Evolutionary conservation across 2,797 vertebrate genomes (phyloP), one percentile per base, ranked within the genome.

Genomic region (Bovichtus diacanthus): DNA sequence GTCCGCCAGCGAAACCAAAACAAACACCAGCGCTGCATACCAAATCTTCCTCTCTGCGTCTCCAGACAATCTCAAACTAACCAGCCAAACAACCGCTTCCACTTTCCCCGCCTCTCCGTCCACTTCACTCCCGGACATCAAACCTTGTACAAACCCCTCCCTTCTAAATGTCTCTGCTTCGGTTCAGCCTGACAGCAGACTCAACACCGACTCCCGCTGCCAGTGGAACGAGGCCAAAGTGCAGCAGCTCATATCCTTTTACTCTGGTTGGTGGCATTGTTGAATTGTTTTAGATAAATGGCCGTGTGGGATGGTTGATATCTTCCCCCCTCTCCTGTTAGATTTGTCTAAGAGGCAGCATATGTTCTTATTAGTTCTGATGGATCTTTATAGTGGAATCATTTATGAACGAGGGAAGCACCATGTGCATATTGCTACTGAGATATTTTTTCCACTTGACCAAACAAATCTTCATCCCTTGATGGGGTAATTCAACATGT

Each of bases 181-280:
- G 0, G 66, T 70, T 46, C 78, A 71, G 46, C 19, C 62, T 0
- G 83, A 90, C 56, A 19, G 27, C 74, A 54, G 80, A 21, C 27
- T 7, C 55, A 27, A 27, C 16, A 0, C 21, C 0, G 84, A 90
- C 23, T 18, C 78, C 6, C 85, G 86, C 75, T 86, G 86, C 79
- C 82, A 84, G 51, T 93, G 91, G 91, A 89, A 46, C 1, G 91
- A 93, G 10, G 71, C 67, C 62, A 92, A 91, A 81, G 85, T 91
- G 10, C 89, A 88, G 65, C 87, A 88, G 77, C 90, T 93, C 70
- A 91, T 93, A 11, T 72, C 80, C 0, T 93, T 91, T 80, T 92
- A 91, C 81, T 80, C 89, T 0, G 74, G 91, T 93, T 44, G 39
- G 88, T 81, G 56, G 51, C 13, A 3, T 18, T 36, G 21, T 6